Evolutionary conservation across 2,113 vertebrate genomes (phyloP).

Genomic region (Petrocephalus microphthalmus): DNA sequence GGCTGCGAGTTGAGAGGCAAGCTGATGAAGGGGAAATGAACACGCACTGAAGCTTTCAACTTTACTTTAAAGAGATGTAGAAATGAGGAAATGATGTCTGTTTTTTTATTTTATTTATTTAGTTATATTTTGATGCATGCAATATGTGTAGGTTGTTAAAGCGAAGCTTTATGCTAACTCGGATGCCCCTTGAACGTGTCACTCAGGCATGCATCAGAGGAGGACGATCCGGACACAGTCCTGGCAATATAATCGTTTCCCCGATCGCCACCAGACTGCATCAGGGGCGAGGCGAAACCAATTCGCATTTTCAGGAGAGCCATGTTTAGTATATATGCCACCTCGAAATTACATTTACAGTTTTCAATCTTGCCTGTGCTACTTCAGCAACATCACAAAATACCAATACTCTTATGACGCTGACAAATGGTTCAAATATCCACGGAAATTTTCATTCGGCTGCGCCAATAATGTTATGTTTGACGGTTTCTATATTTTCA

Average conservation of each 20-base stretch:
- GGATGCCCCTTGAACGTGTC: neutral
- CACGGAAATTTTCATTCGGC: neutral
- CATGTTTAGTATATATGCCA: neutral
- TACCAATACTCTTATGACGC: neutral
- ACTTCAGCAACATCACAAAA: constrained; percentile 8
- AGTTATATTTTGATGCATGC: neutral
- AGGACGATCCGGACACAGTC: neutral
- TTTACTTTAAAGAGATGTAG: neutral
- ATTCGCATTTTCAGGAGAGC: neutral
- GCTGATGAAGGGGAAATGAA: neutral
- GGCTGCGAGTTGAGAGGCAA: neutral
- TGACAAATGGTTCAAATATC: constrained; percentile 8
- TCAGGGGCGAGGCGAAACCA: neutral
- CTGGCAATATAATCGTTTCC: neutral
- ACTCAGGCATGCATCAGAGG: neutral
- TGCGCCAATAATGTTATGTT: neutral
- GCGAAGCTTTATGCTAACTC: neutral
- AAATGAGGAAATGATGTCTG: neutral
- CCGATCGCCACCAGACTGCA: neutral
- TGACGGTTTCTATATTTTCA: neutral
- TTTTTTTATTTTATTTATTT: too few relatives aligned
- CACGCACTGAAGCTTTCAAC: neutral
- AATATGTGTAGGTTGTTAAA: neutral
- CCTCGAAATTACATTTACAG: constrained; percentile 2
- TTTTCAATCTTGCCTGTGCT: neutral